phyloP scores from a whole-genome alignment of 2,888 invertebrate genomes.

The Drosophila planitibia region DNA sequence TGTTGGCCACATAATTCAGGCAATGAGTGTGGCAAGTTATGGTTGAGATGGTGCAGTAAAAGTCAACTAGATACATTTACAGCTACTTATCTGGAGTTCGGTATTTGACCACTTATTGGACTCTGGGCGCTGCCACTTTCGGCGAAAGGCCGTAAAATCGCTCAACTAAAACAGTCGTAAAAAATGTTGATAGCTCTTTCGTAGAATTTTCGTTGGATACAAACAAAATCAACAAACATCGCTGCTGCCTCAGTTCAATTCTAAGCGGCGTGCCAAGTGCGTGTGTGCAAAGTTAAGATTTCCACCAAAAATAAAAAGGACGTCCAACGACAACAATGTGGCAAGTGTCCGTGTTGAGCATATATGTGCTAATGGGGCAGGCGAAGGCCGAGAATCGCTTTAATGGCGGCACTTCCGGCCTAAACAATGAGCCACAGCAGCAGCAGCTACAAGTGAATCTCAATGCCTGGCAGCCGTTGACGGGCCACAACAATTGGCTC shows the following conservation, averaged over 20 bases:
- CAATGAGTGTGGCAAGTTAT: conserved; percentile 42
- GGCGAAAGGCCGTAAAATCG: conserved; percentile 73
- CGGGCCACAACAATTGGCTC: conserved; percentile 74
- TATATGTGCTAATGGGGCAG: conserved; percentile 48
- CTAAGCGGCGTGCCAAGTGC: conserved; percentile 58
- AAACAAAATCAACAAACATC: conserved; percentile 36
- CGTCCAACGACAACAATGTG: conserved; percentile 55
- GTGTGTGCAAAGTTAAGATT: conserved; percentile 23
- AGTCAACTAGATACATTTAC: conserved; percentile 47
- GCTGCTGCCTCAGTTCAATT: conserved; percentile 62
- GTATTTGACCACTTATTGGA: conserved; percentile 27
- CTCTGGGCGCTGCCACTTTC: conserved; percentile 53
- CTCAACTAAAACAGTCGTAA: conserved; percentile 76
- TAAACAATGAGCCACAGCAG: conserved; percentile 26
- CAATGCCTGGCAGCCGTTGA: conserved; percentile 73
- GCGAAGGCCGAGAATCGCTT: conserved; percentile 43
- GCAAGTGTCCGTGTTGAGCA: conserved; percentile 47
- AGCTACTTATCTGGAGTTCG: conserved; percentile 25
- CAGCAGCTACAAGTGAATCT: conserved; percentile 58
- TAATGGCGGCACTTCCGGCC: conserved; percentile 60
- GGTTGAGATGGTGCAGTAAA: conserved; percentile 58
- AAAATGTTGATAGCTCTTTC: conserved; percentile 58
- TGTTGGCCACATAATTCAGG: conserved; percentile 33
- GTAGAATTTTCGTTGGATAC: conserved; percentile 53
- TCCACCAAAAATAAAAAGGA: conserved; percentile 12